Base-by-base conservation (phyloP, 2,888 invertebrate genomes). In the Patella ulyssiponensis region DNA sequence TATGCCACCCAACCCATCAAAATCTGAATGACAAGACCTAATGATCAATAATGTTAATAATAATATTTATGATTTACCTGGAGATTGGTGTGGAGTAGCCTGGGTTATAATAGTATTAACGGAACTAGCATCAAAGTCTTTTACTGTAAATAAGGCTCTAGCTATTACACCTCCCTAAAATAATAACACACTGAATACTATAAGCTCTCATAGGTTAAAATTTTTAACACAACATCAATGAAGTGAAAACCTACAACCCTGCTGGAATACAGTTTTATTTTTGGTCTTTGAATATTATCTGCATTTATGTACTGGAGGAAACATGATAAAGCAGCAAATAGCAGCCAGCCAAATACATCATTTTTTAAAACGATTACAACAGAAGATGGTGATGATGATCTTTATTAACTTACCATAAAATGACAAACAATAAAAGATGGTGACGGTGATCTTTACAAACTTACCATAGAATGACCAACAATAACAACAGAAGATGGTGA, bases 401-500 rank as follows among this genome's bases (percentile, higher is more conserved):
- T 27, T 27, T 27, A 27, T 27, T 2, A 27, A 71, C 92, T 92
- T 92, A 96, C 96, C 96, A 98, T 97, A 12, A 98, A 99, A 93
- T 99, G 98, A 9, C 98, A 98, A 89, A 98, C 95, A 1, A 99
- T 90, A 71, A 98, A 93, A 52, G 91, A 92, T 1, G 94, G 95
- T 85, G 84, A 85, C 76, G 92, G 91, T 15, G 44, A 9, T 44
- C 44, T 44, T 44, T 44, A 44, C 9, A 44, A 44, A 71, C 92
- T 92, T 92, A 96, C 96, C 96, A 98, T 97, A 12, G 98, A 99
- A 93, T 99, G 98, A 9, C 98, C 98, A 90, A 98, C 44, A 33
- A 71, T 27, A 44, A 33, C 11, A 71, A 27, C 44, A 12, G 12
- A 9, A 12, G 23, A 1, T 4, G 12, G 44, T 27, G 27, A 27